Evolutionary conservation across 2,797 vertebrate species (phyloP), one percentile per base, ranked within the genome.

Genomic region (Microctenopoma stevenorrisi): DNA sequence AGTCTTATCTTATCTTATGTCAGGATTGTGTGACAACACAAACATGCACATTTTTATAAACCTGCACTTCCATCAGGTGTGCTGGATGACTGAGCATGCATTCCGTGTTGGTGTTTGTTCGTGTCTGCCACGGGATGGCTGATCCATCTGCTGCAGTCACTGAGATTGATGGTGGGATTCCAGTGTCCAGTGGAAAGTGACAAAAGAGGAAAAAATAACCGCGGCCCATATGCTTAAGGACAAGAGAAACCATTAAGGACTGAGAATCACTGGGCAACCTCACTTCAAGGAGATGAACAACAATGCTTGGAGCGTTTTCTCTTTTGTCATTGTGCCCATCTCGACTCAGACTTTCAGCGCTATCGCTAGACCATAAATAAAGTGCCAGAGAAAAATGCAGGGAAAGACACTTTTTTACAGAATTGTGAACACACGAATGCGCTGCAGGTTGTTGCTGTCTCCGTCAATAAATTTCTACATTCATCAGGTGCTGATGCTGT

Each of bases 231-330:
- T 75, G 81, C 79, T 86, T 81, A 74, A 85, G 75, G 72, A 88
- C 56, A 77, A 79, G 59, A 83, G 75, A 79, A 76, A 56, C 72
- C 68, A 83, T 89, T 82, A 88, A 28, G 60, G 65, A 71, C 46
- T 14, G 73, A 79, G 64, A 78, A 85, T 83, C 15, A 77, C 78
- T 35, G 63, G 86, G 75, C 70, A 68, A 64, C 26, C 54, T 70
- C 62, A 72, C 84, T 82, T 88, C 84, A 84, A 84, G 84, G 70
- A 78, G 68, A 82, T 71, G 68, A 82, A 83, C 76, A 70, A 57
- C 44, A 57, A 57, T 0, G 60, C 82, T 79, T 1, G 16, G 46
- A 75, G 81, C 69, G 12, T 40, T 82, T 73, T 82, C 46, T 75
- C 44, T 74, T 72, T 72, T 65, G 79, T 81, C 73, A 52, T 28